Evolutionary conservation across 2,797 vertebrate species (phyloP).

Genomic region (Vireo griseus): DNA sequence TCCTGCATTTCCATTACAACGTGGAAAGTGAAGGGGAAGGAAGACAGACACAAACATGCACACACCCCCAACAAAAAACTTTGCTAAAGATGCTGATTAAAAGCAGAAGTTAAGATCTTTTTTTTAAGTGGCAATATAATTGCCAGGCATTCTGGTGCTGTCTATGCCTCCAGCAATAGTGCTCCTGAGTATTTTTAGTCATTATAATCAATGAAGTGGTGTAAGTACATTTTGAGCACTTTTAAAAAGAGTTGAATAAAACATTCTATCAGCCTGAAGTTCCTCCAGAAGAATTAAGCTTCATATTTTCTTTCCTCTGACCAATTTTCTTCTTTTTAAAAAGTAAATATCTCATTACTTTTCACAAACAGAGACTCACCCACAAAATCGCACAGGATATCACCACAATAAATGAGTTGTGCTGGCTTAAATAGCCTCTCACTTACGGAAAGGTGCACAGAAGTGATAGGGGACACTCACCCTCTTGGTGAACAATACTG

Average conservation of each 20-base stretch:
- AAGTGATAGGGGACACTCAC: not conserved
- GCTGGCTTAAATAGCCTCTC: not conserved
- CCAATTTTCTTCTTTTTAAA: not conserved
- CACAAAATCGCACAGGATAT: not conserved
- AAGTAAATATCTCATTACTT: not conserved
- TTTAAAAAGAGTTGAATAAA: constrained; percentile 50
- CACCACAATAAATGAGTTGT: not conserved
- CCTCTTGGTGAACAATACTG: not conserved
- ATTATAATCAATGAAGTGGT: not conserved
- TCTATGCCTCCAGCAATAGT: not conserved
- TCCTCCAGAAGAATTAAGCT: constrained; percentile 42
- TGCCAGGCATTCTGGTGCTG: not conserved
- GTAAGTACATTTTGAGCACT: not conserved
- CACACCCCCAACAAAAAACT: not conserved
- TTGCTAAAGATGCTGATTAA: constrained; percentile 48
- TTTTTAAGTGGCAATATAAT: constrained; percentile 1
- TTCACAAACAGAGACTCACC: not conserved
- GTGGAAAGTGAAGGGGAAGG: not conserved
- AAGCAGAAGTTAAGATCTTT: constrained; percentile 45
- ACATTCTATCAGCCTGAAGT: not conserved
- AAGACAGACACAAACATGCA: not conserved
- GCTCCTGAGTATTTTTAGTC: not conserved
- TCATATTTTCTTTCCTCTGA: not conserved
- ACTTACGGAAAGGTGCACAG: not conserved
- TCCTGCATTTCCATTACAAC: constrained; percentile 63